phyloP scores from a whole-genome alignment of 1,140 invertebrate genomes.

The Drosophila biarmipes region DNA sequence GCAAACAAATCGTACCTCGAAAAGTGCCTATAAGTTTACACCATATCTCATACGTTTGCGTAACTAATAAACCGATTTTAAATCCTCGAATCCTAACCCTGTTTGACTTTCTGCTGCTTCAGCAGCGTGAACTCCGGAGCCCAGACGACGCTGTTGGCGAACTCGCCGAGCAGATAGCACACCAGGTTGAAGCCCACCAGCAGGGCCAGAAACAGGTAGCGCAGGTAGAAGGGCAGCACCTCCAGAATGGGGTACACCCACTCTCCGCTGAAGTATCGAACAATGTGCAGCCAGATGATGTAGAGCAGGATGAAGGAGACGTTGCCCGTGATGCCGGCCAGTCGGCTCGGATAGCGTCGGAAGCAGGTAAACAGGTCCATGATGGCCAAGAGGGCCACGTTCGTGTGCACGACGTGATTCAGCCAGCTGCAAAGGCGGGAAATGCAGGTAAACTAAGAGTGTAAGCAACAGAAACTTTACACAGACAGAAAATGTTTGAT shows the following conservation, averaged over 20 bases:
- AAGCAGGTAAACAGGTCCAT: conserved; percentile 78
- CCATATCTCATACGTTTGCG: conserved; percentile 50
- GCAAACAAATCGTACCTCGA: conserved; percentile 31
- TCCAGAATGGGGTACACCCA: conserved; percentile 78
- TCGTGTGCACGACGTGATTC: conserved; percentile 79
- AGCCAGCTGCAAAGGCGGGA: conserved; percentile 59
- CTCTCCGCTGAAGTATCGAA: conserved; percentile 67
- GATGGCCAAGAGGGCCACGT: conserved; percentile 67
- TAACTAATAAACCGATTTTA: conserved; percentile 74
- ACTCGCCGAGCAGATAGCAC: conserved; percentile 69
- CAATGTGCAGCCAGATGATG: conserved; percentile 77
- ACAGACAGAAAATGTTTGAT: too few species aligned
- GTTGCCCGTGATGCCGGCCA: conserved; percentile 60
- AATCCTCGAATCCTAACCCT: conserved; percentile 44
- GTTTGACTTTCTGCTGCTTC: conserved; percentile 46
- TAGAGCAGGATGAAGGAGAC: conserved; percentile 67
- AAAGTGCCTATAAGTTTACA: conserved; percentile 59
- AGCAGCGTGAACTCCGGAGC: conserved; percentile 62
- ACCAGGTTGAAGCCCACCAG: conserved; percentile 66
- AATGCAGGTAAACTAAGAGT: background rate
- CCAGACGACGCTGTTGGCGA: conserved; percentile 65
- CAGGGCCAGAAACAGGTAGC: conserved; percentile 59
- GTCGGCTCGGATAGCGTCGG: conserved; percentile 64
- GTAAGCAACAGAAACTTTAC: background rate
- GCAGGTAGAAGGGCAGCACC: conserved; percentile 56